Evolutionary conservation across 2,888 invertebrate species (phyloP).

Genomic region (Epistrophe eligans): DNA sequence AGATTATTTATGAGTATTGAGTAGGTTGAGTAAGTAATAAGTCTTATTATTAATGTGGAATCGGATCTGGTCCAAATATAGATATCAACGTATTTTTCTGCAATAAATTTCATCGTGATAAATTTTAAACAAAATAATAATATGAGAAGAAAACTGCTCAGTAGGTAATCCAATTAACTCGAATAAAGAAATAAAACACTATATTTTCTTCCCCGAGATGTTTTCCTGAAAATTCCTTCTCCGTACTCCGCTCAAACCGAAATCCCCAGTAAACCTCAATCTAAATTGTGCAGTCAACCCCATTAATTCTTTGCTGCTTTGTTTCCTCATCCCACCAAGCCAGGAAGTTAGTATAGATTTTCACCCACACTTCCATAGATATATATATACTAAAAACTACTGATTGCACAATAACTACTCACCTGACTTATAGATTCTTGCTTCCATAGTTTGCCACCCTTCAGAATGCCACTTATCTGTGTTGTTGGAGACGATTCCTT

Average conservation of each 20-base stretch:
- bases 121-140: constrained; percentile 24
- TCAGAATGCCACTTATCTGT: constrained; percentile 89
- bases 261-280: constrained; percentile 43
- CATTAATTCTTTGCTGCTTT: constrained; percentile 39
- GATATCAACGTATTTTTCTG: neutral
- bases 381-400: constrained; percentile 24
- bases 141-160: constrained; percentile 2
- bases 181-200: constrained; percentile 25
- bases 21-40: neutral
- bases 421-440: constrained; percentile 86
- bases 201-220: neutral
- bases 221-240: neutral
- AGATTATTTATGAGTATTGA: neutral
- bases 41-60: neutral
- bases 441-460: constrained; percentile 91
- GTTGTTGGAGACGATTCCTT: constrained; percentile 86
- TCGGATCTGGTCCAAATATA: neutral
- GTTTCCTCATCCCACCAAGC: neutral
- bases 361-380: neutral
- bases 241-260: neutral
- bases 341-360: neutral
- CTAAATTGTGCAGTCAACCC: constrained; percentile 66
- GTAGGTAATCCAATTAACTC: constrained; percentile 35
- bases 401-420: constrained; percentile 75
- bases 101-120: constrained; percentile 19